Conservation (phyloP, 2,888 invertebrate genomes). For the Yponomeuta malinellus region DNA sequence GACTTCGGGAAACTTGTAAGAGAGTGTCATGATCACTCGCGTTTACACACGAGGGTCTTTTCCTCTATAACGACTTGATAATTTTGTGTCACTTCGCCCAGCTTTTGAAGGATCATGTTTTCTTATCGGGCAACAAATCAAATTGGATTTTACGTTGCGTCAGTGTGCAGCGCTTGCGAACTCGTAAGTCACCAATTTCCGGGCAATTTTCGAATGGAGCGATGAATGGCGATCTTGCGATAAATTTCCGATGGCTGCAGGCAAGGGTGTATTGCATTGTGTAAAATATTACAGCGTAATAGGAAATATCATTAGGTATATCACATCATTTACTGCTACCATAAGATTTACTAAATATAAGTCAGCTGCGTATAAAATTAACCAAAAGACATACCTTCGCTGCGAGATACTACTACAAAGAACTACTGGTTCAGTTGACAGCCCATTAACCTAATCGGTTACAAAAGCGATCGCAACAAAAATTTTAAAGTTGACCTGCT, state of each 20-base stretch:
- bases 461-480: too few relatives aligned
- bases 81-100: not conserved
- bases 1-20: not conserved
- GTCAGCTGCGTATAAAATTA: too few relatives aligned
- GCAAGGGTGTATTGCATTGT: too few relatives aligned
- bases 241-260: slow-evolving; percentile 54
- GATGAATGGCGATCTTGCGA: slow-evolving; percentile 51
- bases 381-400: too few relatives aligned
- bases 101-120: not conserved
- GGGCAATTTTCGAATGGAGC: slow-evolving; percentile 40
- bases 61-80: not conserved
- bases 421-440: too few relatives aligned
- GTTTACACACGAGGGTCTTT: not conserved
- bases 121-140: not conserved
- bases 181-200: slow-evolving; percentile 30
- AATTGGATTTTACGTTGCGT: not conserved
- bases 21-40: not conserved
- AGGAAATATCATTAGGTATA: too few relatives aligned
- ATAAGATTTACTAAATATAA: too few relatives aligned
- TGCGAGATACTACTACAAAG: too few relatives aligned
- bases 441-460: too few relatives aligned
- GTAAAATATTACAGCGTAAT: too few relatives aligned
- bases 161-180: not conserved
- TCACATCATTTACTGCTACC: too few relatives aligned
- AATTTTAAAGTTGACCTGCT: too few relatives aligned